Percentiles rank a stretch among this genome's conserved stretches.
Conservation (phyloP, 2,113 vertebrate species). For the Mormyrus lacerda region DNA sequence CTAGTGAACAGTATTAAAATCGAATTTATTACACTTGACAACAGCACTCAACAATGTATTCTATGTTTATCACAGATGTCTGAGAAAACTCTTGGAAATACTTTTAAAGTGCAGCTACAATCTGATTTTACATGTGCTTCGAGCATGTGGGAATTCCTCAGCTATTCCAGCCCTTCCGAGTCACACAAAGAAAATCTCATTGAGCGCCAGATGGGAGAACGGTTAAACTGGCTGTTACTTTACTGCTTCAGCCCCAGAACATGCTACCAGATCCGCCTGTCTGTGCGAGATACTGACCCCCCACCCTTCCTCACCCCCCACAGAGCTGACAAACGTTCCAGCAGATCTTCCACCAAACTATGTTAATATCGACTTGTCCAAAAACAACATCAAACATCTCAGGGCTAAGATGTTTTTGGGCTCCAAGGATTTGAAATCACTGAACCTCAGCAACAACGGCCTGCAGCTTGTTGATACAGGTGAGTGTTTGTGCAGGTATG, state of each 20-base stretch:
- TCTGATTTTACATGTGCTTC: neutral
- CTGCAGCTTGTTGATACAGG: slow-evolving; percentile 79
- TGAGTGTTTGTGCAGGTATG: slow-evolving; percentile 45
- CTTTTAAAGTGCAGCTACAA: neutral
- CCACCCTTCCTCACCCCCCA: slow-evolving; percentile 38
- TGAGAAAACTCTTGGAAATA: slow-evolving; percentile 4
- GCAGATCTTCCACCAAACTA: slow-evolving; percentile 77
- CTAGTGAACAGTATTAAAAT: neutral
- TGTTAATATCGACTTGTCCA: slow-evolving; percentile 83
- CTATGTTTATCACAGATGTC: slow-evolving; percentile 16
- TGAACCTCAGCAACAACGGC: slow-evolving; percentile 86
- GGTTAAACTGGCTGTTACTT: neutral
- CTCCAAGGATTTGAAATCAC: slow-evolving; percentile 76
- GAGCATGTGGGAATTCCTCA: neutral
- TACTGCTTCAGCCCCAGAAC: neutral
- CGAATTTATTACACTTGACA: neutral
- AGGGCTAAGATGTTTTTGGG: slow-evolving; percentile 79
- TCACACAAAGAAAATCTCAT: neutral
- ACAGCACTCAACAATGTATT: neutral
- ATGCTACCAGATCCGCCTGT: neutral
- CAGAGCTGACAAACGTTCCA: slow-evolving; percentile 82
- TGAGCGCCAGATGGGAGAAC: neutral
- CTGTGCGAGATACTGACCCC: neutral
- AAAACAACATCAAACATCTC: slow-evolving; percentile 80
- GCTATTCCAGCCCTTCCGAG: neutral